Conservation (phyloP, 1,140 invertebrate genomes). For the Harpegnathos saltator region DNA sequence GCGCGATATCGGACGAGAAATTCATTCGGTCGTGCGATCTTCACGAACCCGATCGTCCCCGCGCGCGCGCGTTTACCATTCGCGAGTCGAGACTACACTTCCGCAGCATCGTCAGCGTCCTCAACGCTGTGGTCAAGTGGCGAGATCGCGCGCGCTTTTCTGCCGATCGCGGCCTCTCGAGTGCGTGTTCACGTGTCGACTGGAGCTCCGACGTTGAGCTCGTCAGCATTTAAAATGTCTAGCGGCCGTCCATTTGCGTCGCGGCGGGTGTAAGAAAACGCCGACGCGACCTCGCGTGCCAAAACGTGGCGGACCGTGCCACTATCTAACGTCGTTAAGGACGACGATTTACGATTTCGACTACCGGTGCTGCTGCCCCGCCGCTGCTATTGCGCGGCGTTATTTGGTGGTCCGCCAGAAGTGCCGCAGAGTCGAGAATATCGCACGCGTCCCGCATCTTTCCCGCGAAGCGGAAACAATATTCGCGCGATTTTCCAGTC, state of each 20-base stretch:
- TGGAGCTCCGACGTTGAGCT: slow-evolving; percentile 28
- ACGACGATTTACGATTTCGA: slow-evolving; percentile 57
- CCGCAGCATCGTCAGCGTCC: slow-evolving; percentile 64
- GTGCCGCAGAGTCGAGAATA: slow-evolving; percentile 9
- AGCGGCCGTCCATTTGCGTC: slow-evolving; percentile 33
- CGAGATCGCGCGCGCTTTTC: no score
- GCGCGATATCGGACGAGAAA: no score
- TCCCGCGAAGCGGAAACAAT: not conserved
- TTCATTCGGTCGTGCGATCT: no score
- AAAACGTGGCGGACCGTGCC: slow-evolving; percentile 32
- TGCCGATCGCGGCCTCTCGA: not conserved
- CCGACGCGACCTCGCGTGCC: slow-evolving; percentile 40
- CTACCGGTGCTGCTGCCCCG: slow-evolving; percentile 10
- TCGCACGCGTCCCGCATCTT: not conserved
- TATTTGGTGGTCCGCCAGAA: slow-evolving; percentile 69
- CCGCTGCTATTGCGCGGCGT: slow-evolving; percentile 50
- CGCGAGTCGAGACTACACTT: slow-evolving; percentile 78
- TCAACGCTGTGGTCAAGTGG: no score
- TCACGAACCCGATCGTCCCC: not conserved
- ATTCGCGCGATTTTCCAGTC: not conserved
- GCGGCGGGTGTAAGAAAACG: slow-evolving; percentile 22
- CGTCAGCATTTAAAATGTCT: slow-evolving; percentile 63
- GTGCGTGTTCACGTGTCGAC: slow-evolving; percentile 51
- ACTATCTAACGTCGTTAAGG: slow-evolving; percentile 28
- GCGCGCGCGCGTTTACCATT: slow-evolving; percentile 66